Evolutionary conservation across 2,113 vertebrate species (phyloP), one percentile per base, ranked within the genome.

Genomic region (Salvator merianae): DNA sequence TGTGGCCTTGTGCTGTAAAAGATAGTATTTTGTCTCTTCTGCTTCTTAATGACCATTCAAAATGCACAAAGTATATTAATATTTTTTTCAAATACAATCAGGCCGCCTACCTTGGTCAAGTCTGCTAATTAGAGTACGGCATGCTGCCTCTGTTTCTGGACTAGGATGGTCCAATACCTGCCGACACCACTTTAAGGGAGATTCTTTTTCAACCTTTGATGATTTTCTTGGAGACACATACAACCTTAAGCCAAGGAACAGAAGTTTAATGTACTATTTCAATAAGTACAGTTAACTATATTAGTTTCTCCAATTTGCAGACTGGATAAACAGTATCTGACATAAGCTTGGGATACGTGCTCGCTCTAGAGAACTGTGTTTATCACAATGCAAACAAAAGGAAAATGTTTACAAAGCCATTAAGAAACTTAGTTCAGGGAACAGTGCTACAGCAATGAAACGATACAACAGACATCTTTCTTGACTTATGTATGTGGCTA

Each of bases 81-180:
- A 32, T 14, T 68, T 9, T 18, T 26, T 3, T 83, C 63, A 24
- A 9, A 0, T 30, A 28, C 1, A 53, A 63, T 0, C 5, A 1
- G 20, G 0, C 78, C 2, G 79, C 95, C 0, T 96, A 98, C 98
- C 94, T 95, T 98, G 97, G 86, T 98, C 98, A 20, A 98, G 96
- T 9, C 97, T 96, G 92, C 66, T 96, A 77, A 98, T 94, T 5
- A 98, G 93, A 1, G 96, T 97, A 26, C 97, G 94, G 91, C 97
- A 98, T 63, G 98, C 97, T 32, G 97, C 95, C 89, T 98, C 97
- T 0, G 97, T 98, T 93, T 98, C 98, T 0, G 97, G 97, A 85
- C 97, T 98, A 79, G 96, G 97, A 2, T 98, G 96, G 86, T 98
- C 98, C 83, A 98, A 90, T 66, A 96, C 97, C 89, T 97, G 97